phyloP scores from a whole-genome alignment of 2,888 invertebrate genomes.

The Agrochola litura region DNA sequence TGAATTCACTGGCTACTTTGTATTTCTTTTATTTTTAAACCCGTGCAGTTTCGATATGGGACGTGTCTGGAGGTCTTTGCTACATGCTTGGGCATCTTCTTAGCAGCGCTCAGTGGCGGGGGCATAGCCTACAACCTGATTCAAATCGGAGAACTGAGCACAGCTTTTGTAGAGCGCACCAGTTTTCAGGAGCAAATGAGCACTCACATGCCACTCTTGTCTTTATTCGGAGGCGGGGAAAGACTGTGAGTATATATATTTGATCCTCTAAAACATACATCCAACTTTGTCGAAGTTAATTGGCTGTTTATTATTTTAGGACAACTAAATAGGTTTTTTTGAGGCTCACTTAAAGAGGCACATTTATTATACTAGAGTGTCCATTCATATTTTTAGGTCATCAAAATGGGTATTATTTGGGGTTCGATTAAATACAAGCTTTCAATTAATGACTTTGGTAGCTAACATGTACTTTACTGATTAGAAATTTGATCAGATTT shows the following conservation, averaged over 20 bases:
- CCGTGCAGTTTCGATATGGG: slow-evolving; percentile 80
- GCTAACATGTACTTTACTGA: not conserved
- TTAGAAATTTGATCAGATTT: not conserved
- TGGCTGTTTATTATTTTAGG: no score
- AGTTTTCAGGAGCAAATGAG: slow-evolving; percentile 71
- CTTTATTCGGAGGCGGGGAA: slow-evolving; percentile 80
- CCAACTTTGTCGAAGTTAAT: no score
- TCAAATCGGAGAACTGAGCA: slow-evolving; percentile 91
- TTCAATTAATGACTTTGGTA: not conserved
- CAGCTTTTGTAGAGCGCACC: slow-evolving; percentile 89
- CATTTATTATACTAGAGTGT: not conserved
- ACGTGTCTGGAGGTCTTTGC: slow-evolving; percentile 77
- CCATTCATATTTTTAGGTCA: no score
- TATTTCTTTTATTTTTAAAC: not conserved
- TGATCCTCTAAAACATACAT: not conserved
- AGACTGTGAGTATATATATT: slow-evolving; percentile 76
- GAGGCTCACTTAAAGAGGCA: no score
- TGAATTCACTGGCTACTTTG: not conserved
- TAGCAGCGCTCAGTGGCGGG: slow-evolving; percentile 80
- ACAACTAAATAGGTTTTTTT: not conserved
- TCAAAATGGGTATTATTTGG: not conserved
- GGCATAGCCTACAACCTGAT: slow-evolving; percentile 90
- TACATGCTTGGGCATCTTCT: slow-evolving; percentile 75
- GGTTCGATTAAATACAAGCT: not conserved
- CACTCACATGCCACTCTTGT: slow-evolving; percentile 77